phyloP scores from a whole-genome alignment of 2,888 invertebrate genomes.

The Tinea pellionella region DNA sequence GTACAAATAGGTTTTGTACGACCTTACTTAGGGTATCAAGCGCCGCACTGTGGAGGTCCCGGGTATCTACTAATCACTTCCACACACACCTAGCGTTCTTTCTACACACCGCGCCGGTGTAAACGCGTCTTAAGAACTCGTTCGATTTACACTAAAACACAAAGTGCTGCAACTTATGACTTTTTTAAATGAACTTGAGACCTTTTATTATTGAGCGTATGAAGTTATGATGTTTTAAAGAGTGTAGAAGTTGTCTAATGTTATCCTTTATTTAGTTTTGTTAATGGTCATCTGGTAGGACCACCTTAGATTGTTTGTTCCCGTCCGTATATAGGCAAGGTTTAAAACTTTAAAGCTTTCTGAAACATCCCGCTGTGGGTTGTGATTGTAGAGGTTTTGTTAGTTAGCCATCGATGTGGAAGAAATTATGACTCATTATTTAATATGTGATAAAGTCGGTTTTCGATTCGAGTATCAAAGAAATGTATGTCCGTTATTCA shows the following conservation, averaged over 20 bases:
- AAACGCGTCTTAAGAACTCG: slow-evolving; percentile 43
- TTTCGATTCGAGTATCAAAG: too few relatives aligned
- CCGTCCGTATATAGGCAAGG: slow-evolving; percentile 8
- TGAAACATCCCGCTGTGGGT: neutral
- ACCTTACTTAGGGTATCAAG: slow-evolving; percentile 26
- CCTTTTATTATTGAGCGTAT: neutral
- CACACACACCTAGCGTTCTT: slow-evolving; percentile 43
- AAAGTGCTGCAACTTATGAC: slow-evolving; percentile 20
- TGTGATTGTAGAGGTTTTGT: neutral
- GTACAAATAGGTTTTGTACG: neutral
- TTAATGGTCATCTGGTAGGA: slow-evolving; percentile 35
- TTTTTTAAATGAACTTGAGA: neutral
- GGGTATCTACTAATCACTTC: slow-evolving; percentile 45
- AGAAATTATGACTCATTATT: neutral
- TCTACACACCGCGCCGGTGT: slow-evolving; percentile 44
- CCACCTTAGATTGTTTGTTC: slow-evolving; percentile 58
- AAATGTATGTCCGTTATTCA: too few relatives aligned
- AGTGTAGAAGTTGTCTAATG: slow-evolving; percentile 29
- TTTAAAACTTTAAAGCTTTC: slow-evolving; percentile 13
- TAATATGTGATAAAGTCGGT: too few relatives aligned
- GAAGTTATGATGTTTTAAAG: slow-evolving; percentile 7
- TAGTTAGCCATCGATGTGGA: neutral
- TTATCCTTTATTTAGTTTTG: slow-evolving; percentile 37
- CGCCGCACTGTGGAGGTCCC: slow-evolving; percentile 59
- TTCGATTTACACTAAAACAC: slow-evolving; percentile 15